Percentiles rank a stretch among this genome's conserved stretches.
These are phyloP conservation scores for Morelia viridis DNA, from an alignment of 2,797 vertebrate genomes.

Conservation along the genomic window DNA sequence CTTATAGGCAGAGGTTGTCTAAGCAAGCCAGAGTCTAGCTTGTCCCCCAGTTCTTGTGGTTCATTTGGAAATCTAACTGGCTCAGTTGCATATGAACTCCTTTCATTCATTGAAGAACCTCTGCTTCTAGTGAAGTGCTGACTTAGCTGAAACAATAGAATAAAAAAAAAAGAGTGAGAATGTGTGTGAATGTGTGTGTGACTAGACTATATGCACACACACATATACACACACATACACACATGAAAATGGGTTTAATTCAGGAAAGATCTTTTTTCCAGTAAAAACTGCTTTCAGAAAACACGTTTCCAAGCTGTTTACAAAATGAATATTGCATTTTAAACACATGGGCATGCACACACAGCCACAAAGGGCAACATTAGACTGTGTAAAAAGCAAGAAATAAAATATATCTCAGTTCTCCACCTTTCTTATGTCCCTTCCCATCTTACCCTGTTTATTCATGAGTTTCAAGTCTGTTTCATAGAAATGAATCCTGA, in stretches of 20 bases:
- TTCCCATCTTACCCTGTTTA: constrained; percentile 49
- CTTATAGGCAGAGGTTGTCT: constrained; percentile 57
- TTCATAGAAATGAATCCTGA: constrained; percentile 67
- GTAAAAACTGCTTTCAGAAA: constrained; percentile 54
- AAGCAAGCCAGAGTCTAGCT: constrained; percentile 50
- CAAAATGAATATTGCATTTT: constrained; percentile 58
- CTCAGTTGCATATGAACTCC: constrained; percentile 61
- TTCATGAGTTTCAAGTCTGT: constrained; percentile 65
- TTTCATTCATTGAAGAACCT: constrained; percentile 71
- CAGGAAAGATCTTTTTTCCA: constrained; percentile 58
- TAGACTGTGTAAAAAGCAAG: constrained; percentile 42
- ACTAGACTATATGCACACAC: constrained; percentile 56
- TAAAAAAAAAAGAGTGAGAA: constrained; percentile 66
- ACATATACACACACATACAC: constrained; percentile 46
- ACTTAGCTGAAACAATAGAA: constrained; percentile 77
- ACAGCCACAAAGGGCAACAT: constrained; percentile 53
- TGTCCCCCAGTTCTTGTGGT: constrained; percentile 60
- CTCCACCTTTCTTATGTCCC: not conserved
- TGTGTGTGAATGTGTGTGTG: not conserved
- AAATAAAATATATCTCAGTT: constrained; percentile 57
- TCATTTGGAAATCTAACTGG: constrained; percentile 70
- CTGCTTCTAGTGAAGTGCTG: constrained; percentile 67
- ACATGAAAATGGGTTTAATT: constrained; percentile 50
- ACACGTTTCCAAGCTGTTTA: constrained; percentile 47
- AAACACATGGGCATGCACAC: constrained; percentile 39